phyloP scores from a whole-genome alignment of 1,140 invertebrate genomes.

The Aleiodes sp. region DNA sequence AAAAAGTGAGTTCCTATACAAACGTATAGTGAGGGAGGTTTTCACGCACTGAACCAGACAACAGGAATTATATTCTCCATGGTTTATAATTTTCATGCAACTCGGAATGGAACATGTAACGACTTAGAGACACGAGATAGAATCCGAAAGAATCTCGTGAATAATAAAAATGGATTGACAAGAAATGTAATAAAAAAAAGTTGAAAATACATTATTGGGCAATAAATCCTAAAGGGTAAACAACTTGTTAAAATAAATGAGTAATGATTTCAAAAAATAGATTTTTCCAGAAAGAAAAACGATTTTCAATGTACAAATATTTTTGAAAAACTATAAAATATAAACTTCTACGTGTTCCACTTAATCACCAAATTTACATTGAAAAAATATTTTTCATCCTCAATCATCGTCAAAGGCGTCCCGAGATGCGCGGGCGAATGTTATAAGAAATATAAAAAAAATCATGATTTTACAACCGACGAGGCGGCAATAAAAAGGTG shows the following conservation, averaged over 20 bases:
- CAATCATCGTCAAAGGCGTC: slow-evolving; percentile 17
- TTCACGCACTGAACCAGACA: slow-evolving; percentile 9
- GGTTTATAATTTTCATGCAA: slow-evolving; percentile 8
- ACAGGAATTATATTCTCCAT: not conserved
- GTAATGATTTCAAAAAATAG: too few species aligned
- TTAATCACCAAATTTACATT: not conserved
- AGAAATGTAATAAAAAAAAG: too few species aligned
- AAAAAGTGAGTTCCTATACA: slow-evolving; percentile 6
- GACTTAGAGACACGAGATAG: not conserved
- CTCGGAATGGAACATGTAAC: not conserved
- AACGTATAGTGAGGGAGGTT: not conserved
- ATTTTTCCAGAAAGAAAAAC: too few species aligned
- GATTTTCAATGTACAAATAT: too few species aligned
- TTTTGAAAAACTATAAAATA: not conserved
- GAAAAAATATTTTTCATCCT: slow-evolving; percentile 7
- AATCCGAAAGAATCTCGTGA: not conserved
- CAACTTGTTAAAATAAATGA: too few species aligned
- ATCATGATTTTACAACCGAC: slow-evolving; percentile 30
- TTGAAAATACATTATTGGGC: too few species aligned
- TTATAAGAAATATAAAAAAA: slow-evolving; percentile 28
- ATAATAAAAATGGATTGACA: too few species aligned
- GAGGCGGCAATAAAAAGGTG: slow-evolving; percentile 34
- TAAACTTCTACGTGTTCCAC: not conserved
- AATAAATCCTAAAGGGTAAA: too few species aligned
- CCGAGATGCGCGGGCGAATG: not conserved